Conservation (phyloP, 2,797 vertebrate genomes). For the Sebastes cheni region DNA sequence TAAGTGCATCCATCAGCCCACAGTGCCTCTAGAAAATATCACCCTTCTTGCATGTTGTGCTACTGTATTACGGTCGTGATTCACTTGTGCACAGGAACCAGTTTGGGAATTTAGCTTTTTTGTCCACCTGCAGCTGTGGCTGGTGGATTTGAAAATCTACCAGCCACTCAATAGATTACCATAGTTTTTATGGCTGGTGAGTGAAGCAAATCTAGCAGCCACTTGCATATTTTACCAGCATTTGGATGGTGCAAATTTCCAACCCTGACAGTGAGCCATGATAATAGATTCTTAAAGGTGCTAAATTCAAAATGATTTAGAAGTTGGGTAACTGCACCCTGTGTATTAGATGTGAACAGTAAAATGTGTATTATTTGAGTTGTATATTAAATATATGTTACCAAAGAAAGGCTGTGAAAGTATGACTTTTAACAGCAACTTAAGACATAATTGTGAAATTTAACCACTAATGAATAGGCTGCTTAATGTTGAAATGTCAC, state of each 20-base stretch:
- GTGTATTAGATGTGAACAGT: not conserved
- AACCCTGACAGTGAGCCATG: not conserved
- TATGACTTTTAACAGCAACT: not conserved
- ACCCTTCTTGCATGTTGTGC: not conserved
- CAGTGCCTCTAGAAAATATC: not conserved
- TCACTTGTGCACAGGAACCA: not conserved
- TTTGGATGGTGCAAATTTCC: too few relatives aligned
- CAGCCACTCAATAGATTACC: too few relatives aligned
- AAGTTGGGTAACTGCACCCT: not conserved
- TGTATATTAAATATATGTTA: not conserved
- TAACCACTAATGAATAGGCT: rapidly evolving
- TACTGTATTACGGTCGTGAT: not conserved
- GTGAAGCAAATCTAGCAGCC: too few relatives aligned
- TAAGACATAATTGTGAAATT: not conserved
- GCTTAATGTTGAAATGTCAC: not conserved
- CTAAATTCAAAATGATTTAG: not conserved
- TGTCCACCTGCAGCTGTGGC: too few relatives aligned
- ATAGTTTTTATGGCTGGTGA: too few relatives aligned
- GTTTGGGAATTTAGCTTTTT: too few relatives aligned
- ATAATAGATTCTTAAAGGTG: not conserved
- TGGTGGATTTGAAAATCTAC: too few relatives aligned
- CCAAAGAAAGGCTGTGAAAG: not conserved
- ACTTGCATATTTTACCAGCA: too few relatives aligned
- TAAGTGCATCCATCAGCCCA: not conserved
- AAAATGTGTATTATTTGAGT: not conserved